Evolutionary conservation across 2,888 invertebrate species (phyloP).

Genomic region (Pammene aurita): DNA sequence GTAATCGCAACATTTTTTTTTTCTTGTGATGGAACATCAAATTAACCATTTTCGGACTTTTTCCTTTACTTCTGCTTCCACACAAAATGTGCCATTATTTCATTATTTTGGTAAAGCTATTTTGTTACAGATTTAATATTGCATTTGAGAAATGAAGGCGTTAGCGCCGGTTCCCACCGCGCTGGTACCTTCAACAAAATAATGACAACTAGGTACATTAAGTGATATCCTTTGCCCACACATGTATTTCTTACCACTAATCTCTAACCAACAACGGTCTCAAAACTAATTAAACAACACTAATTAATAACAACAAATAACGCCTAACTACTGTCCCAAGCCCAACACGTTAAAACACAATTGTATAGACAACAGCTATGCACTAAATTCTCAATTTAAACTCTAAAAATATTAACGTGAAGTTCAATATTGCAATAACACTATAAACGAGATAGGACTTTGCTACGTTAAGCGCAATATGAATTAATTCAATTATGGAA

Average conservation of each 20-base stretch:
- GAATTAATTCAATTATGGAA: constrained; percentile 21
- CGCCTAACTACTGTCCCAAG: constrained; percentile 21
- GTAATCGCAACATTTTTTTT: no score
- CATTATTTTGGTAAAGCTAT: no score
- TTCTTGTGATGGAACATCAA: no score
- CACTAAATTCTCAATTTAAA: background rate
- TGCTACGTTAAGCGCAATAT: background rate
- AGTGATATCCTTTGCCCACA: constrained; percentile 9
- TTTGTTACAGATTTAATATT: no score
- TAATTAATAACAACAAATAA: constrained; percentile 35
- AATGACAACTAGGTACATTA: background rate
- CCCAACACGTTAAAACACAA: constrained; percentile 15
- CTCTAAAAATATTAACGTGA: background rate
- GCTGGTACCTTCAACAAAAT: no score
- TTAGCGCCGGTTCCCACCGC: no score
- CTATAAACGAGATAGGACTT: background rate
- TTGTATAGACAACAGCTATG: constrained; percentile 36
- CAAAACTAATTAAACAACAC: constrained; percentile 30
- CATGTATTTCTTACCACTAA: constrained; percentile 18
- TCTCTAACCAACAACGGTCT: constrained; percentile 4
- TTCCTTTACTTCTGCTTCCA: no score
- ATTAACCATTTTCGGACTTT: no score
- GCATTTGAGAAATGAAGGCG: no score
- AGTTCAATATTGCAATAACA: background rate
- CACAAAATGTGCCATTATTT: no score